Evolutionary conservation across 2,113 vertebrate genomes (phyloP), one percentile per base, ranked within the genome.

Genomic region (Microcebus griseorufus): DNA sequence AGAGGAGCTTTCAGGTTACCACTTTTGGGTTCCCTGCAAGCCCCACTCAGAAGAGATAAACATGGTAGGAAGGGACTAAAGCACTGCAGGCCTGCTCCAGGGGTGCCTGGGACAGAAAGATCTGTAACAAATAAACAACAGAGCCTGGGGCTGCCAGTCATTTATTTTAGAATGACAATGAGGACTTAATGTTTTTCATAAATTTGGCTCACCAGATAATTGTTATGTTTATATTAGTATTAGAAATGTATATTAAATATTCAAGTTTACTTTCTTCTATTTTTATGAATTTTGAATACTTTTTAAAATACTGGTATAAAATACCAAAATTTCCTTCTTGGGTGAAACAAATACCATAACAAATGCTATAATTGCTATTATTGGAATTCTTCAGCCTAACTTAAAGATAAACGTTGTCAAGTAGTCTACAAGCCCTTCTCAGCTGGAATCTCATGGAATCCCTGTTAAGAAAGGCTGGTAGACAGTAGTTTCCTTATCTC

Each of bases 181-280:
- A 32, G 58, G n/a, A 32, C 2, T 65, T 75, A 42, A 42, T 37
- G 13, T 64, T 65, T 91, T 84, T 62, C 23, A 89, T 85, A 9
- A 84, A 67, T 78, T 72, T 79, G 55, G 39, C 82, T 96, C 65
- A 25, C 2, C 60, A 92, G 23, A 78, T 9, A 29, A 65, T 94
- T 83, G 82, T 34, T 92, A n/a, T 89, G 27, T 81, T 86, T 70
- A 65, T 84, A 25, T 91, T 93, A 88, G 39, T 85, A 53, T 84
- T 94, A 83, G 13, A 93, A 89, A 58, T 89, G 20, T 82, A 64
- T 86, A 39, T 72, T 93, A 90, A 82, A 48, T 80, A 94, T 20
- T 88, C 75, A 39, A 79, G 85, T 94, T 87, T 9, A 73, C 17
- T 95, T 78, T 87, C 83, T 79, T 6, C 42, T 88, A 14, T 81